These are phyloP conservation scores for Xiphophorus maculatus DNA, from an alignment of 2,113 vertebrate species.

Conservation along the genomic window DNA sequence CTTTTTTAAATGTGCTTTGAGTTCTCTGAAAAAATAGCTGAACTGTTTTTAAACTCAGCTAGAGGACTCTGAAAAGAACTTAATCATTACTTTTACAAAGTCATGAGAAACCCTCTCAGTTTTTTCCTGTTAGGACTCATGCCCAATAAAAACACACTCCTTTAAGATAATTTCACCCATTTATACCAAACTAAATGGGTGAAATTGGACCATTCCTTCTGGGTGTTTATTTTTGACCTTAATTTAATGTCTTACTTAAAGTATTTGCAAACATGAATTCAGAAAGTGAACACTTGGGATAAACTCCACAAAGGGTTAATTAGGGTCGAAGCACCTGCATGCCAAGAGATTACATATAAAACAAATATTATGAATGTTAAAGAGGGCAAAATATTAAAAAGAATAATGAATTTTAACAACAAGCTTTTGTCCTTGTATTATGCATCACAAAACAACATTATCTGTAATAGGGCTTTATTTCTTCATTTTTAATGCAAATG, in stretches of 20 bases:
- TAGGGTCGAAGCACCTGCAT: conserved; percentile 37
- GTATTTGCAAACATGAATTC: conserved; percentile 39
- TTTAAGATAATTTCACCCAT: background rate
- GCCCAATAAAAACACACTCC: no score
- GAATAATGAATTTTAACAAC: conserved; percentile 62
- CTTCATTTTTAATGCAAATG: conserved; percentile 1
- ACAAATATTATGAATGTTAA: conserved; percentile 42
- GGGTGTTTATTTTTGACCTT: conserved; percentile 1
- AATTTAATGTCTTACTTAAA: background rate
- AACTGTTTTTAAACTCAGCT: background rate
- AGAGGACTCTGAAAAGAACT: background rate
- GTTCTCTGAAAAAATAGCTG: background rate
- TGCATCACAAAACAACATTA: conserved; percentile 49
- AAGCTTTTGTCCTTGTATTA: conserved; percentile 63
- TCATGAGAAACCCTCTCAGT: background rate
- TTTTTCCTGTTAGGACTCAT: background rate
- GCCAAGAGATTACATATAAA: conserved; percentile 38
- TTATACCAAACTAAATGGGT: background rate
- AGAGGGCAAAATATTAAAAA: conserved; percentile 50
- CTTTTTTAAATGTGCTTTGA: conserved; percentile 4
- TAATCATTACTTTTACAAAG: background rate
- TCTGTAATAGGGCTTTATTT: conserved; percentile 31
- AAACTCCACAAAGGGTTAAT: conserved; percentile 54
- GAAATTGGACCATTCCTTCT: conserved; percentile 8
- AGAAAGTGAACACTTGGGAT: conserved; percentile 21